Percentiles rank a stretch among this genome's conserved stretches.
These are phyloP conservation scores for Tupaia chinensis DNA, from an alignment of 2,113 vertebrate species.

Conservation along the genomic window DNA sequence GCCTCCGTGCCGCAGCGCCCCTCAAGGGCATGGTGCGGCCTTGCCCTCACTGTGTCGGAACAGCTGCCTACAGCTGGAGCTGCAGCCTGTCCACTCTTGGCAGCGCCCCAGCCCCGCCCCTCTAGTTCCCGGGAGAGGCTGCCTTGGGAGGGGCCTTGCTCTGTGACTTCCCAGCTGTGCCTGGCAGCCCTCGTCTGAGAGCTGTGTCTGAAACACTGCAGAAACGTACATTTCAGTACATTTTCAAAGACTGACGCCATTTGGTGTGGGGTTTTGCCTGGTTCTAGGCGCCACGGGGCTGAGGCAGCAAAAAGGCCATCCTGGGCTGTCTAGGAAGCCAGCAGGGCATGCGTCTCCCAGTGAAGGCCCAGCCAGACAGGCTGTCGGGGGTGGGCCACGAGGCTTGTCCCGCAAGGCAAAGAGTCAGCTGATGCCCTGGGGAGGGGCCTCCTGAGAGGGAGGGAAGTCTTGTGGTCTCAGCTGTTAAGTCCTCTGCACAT, in stretches of 20 bases:
- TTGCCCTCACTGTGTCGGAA: not conserved
- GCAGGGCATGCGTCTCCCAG: not conserved
- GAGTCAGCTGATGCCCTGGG: not conserved
- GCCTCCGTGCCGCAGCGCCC: no score
- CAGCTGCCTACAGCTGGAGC: not conserved
- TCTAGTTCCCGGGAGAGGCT: not conserved
- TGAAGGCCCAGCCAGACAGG: not conserved
- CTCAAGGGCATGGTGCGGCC: no score
- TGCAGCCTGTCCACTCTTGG: not conserved
- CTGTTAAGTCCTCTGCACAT: not conserved
- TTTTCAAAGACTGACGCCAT: not conserved
- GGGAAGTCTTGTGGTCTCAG: not conserved
- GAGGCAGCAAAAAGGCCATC: not conserved
- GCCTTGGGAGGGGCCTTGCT: not conserved
- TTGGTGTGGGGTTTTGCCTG: not conserved
- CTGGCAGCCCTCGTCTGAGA: not conserved
- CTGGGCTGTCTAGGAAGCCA: not conserved
- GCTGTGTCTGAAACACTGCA: not conserved
- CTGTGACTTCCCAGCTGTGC: not conserved
- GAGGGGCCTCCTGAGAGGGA: not conserved
- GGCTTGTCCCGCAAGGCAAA: not conserved
- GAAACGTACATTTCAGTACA: not conserved
- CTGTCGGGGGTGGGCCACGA: not conserved
- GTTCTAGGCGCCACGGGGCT: not conserved
- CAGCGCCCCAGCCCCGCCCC: fast-evolving